Base-by-base conservation (phyloP, 2,888 invertebrate genomes). In the Dryomyza anilis region DNA sequence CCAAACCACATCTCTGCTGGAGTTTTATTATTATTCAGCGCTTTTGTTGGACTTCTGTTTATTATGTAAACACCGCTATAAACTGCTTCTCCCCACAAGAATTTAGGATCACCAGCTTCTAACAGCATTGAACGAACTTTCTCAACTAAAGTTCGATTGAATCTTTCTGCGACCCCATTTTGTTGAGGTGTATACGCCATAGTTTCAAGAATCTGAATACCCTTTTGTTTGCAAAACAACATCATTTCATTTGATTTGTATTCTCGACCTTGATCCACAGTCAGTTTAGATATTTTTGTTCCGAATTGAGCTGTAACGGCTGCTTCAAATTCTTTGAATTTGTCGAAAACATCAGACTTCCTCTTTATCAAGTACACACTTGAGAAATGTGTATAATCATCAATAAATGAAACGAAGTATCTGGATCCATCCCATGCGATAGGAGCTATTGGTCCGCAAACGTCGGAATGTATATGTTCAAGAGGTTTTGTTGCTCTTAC, bases 1-100 rank as follows among this genome's bases (percentile, higher is more conserved):
- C 63, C 69, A 71, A 78, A 73, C 78, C 80, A 81, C 46, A 46
- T 46, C 70, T 81, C 80, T 71, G 69, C 80, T 65, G 78, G 78
- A 68, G 77, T 79, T 73, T 46, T 46, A 21, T 77, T 74, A 36
- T 0, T 3, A 3, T 19, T 10, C 16, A 65, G 27, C 2, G 64
- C 39, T 23, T 23, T 64, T 1, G 64, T 62, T 10, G 60, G 55
- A 29, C 58, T 64, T 64, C 64, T 46, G 8, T 60, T 66, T 0
- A 65, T 64, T 7, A 67, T 16, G 23, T 62, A 64, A 1, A 16
- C 36, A 25, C 63, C 14, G 19, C 45, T 48, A 10, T 29, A 63
- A 7, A 45, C 57, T 12, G 65, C 63, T 36, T 65, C 65, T 12
- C 52, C 36, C 66, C 66, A 66, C 29, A 66, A 21, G 27, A 16